These are phyloP conservation scores for Leptodactylus fuscus DNA, from an alignment of 2,113 vertebrate genomes.

Conservation along the genomic window DNA sequence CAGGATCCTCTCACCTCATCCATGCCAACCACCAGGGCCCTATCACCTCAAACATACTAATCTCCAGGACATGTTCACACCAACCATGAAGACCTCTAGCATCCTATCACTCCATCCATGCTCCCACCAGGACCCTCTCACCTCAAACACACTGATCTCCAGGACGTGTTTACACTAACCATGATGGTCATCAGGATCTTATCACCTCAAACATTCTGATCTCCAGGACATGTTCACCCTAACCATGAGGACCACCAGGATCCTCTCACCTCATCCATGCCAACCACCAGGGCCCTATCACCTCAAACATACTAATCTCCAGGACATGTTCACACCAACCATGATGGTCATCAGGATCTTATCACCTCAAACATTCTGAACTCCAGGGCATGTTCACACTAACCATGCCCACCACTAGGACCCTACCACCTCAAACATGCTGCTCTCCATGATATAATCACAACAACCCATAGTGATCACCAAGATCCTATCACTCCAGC, in stretches of 20 bases:
- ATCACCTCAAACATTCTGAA: not conserved
- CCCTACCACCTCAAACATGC: too few relatives aligned
- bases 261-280: not conserved
- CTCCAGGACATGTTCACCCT: not conserved
- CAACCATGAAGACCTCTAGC: not conserved
- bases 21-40: too few relatives aligned
- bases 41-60: too few relatives aligned
- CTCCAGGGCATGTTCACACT: not conserved
- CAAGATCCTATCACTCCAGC: too few relatives aligned
- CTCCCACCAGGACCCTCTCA: not conserved
- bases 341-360: too few relatives aligned
- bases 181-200: not conserved
- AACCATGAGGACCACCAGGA: not conserved
- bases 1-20: too few relatives aligned
- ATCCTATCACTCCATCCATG: not conserved
- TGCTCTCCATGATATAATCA: too few relatives aligned
- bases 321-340: too few relatives aligned
- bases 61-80: not conserved
- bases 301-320: not conserved
- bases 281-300: not conserved
- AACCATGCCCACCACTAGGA: not conserved
- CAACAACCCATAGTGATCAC: too few relatives aligned
- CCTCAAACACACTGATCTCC: not conserved
- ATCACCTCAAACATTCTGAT: not conserved
- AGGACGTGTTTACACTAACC: too few relatives aligned